Percentiles rank a stretch among this genome's conserved stretches.
Conservation (phyloP, 30 jellyfish, hydroid and myxozoan species). For the Rhopilema esculentum region DNA sequence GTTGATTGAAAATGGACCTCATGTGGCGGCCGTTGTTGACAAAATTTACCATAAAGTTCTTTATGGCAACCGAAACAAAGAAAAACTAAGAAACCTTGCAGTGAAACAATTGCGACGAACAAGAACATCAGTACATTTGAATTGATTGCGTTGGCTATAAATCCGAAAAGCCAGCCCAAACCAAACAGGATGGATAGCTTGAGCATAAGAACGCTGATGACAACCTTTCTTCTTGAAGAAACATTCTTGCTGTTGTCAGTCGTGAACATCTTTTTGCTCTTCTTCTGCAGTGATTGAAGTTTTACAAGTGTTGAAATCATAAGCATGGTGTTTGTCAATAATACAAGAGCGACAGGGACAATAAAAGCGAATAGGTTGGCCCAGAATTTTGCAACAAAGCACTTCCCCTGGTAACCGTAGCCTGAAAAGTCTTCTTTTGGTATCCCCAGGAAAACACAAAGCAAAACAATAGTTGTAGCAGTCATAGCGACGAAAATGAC, state of each 20-base stretch:
- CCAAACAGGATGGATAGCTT: slow-evolving; percentile 59
- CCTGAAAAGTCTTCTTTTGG: slow-evolving; percentile 41
- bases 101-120: slow-evolving; percentile 11
- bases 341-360: slow-evolving; percentile 15
- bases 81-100: slow-evolving; percentile 29
- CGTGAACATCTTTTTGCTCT: slow-evolving; percentile 10
- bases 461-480: slow-evolving; percentile 21
- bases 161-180: slow-evolving; percentile 62
- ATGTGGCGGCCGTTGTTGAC: too few species aligned
- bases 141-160: slow-evolving; percentile 1
- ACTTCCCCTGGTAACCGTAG: slow-evolving; percentile 38
- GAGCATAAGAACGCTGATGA: slow-evolving; percentile 22
- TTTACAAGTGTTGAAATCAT: slow-evolving; percentile 25
- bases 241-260: slow-evolving; percentile 10
- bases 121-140: background rate
- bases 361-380: slow-evolving; percentile 53
- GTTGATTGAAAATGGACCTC: too few species aligned
- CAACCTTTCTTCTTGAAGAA: slow-evolving; percentile 17
- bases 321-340: slow-evolving; percentile 14
- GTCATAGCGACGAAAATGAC: background rate
- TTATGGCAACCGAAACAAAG: slow-evolving; percentile 46
- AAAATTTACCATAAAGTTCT: too few species aligned
- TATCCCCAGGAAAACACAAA: slow-evolving; percentile 41
- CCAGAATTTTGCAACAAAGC: slow-evolving; percentile 58
- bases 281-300: slow-evolving; percentile 20